Evolutionary conservation across 2,797 vertebrate genomes (phyloP), one percentile per base, ranked within the genome.

Genomic region (Enteromius afrohamiltoni): DNA sequence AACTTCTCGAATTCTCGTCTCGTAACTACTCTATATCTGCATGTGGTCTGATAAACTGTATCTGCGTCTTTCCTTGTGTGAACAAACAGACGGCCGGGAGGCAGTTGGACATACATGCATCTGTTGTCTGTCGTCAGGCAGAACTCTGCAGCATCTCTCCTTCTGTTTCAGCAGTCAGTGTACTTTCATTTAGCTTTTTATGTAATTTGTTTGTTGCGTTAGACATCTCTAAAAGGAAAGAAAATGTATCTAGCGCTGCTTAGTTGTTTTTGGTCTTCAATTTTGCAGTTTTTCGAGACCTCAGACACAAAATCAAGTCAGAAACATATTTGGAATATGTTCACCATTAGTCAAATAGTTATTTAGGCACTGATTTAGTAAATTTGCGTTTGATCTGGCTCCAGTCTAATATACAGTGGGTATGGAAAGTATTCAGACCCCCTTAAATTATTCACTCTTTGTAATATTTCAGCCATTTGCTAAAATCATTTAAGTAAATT

Each of bases 31-130:
- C 16, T 9, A 55, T 82, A 49, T 73, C 75, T 79, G 84, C 73
- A 67, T 79, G 74, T 84, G 84, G 85, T 58, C 60, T 64, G 83
- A 79, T 68, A 78, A 65, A 51, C 83, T 77, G 83, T 70, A 71
- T 83, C 62, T 31, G 58, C 60, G 26, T 31, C 67, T 58, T 71
- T 85, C 81, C 79, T 55, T 79, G 77, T 74, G 58, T 29, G 69
- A 73, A 86, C 67, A 80, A 71, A 84, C 65, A 77, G 77, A 85
- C 79, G 58, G 77, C 58, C 23, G 49, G 49, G 76, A 82, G 62
- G 67, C 77, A 79, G 83, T 70, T 55, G 83, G 82, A 69, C 83
- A 77, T 67, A 34, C 45, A 65, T 34, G 64, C 77, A 62, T 62
- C 42, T 77, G 80, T 64, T 65, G 64, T 69, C 81, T 83, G 74